phyloP scores from a whole-genome alignment of 2,888 invertebrate species.

The Drosophila mayaguana region DNA sequence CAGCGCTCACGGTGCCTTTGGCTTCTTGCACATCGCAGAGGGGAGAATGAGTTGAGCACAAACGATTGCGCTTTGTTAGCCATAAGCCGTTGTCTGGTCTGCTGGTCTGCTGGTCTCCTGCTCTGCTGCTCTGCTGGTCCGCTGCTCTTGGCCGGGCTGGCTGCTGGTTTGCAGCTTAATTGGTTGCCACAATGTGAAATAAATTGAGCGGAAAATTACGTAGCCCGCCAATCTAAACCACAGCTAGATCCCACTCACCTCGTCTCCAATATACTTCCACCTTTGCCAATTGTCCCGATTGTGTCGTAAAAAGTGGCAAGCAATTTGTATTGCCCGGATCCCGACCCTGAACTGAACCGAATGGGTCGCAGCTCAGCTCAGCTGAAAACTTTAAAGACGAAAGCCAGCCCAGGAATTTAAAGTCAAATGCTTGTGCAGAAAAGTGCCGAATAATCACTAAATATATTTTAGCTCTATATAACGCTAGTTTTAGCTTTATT shows the following conservation, averaged over 20 bases:
- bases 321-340: conserved; percentile 41
- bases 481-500: background rate
- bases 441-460: background rate
- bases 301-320: conserved; percentile 59
- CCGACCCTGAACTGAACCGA: background rate
- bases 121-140: background rate
- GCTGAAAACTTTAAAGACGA: too few relatives aligned
- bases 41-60: conserved; percentile 4
- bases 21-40: background rate
- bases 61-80: conserved; percentile 23
- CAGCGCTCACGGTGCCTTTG: background rate
- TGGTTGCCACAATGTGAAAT: conserved; percentile 85
- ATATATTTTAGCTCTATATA: background rate
- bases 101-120: too few relatives aligned
- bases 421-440: background rate
- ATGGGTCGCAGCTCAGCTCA: background rate
- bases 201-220: conserved; percentile 86
- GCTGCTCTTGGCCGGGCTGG: conserved; percentile 1
- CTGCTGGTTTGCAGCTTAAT: conserved; percentile 82
- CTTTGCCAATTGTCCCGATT: conserved; percentile 65
- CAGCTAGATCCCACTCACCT: conserved; percentile 55
- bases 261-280: conserved; percentile 56
- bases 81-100: conserved; percentile 27
- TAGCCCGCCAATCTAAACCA: conserved; percentile 76
- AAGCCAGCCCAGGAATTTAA: background rate